A percentile compares a stretch with the other conserved stretches of the same genome.
phyloP scores from a whole-genome alignment of 2,113 vertebrate genomes.

The Pantherophis guttatus region DNA sequence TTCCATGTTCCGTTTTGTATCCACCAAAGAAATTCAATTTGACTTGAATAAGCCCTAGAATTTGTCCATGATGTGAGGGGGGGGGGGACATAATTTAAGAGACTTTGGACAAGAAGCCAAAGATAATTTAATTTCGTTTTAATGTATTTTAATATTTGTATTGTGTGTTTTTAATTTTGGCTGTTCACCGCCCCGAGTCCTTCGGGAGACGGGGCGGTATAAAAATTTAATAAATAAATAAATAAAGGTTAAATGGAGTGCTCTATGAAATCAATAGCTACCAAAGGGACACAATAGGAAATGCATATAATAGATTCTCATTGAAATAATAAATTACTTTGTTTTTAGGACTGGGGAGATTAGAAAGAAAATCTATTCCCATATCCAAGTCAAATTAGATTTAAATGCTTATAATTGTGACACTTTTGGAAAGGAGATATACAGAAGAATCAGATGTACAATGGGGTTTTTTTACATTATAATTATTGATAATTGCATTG shows the following conservation, averaged over 20 bases:
- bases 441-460: slow-evolving; percentile 5
- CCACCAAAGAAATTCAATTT: neutral
- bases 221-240: too few species aligned
- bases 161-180: too few species aligned
- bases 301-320: slow-evolving; percentile 10
- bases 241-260: neutral
- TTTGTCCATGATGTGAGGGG: neutral
- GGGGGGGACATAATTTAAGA: neutral
- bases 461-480: neutral
- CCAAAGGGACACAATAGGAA: slow-evolving; percentile 1
- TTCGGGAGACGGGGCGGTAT: too few species aligned
- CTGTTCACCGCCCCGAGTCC: too few species aligned
- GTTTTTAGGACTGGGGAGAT: neutral
- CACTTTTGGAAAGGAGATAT: slow-evolving; percentile 1
- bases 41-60: neutral
- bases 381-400: slow-evolving; percentile 10
- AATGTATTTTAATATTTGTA: too few species aligned
- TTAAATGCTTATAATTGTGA: slow-evolving; percentile 21
- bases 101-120: neutral
- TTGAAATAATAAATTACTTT: slow-evolving; percentile 6
- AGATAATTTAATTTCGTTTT: too few species aligned
- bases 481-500: slow-evolving; percentile 39
- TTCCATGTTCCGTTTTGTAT: neutral
- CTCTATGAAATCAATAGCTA: slow-evolving; percentile 2
- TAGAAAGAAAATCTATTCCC: slow-evolving; percentile 18